A percentile compares a stretch with the other conserved stretches of the same genome.
Evolutionary conservation across 2,888 invertebrate species (phyloP).

Genomic region (Dynastes maya): DNA sequence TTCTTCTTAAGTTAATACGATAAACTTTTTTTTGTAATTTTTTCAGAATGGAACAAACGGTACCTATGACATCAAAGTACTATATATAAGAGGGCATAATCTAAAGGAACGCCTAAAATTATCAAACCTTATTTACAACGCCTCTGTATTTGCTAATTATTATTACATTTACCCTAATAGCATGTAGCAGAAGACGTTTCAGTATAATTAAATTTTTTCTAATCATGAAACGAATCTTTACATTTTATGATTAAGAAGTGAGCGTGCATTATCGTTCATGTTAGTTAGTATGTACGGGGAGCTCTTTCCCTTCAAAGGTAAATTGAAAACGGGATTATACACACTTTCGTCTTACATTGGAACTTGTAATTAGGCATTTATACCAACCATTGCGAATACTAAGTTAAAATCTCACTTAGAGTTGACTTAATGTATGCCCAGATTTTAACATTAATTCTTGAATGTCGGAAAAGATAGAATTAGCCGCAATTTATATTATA

Average conservation of each 20-base stretch:
- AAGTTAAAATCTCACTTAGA: constrained; percentile 25
- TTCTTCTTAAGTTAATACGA: too few species aligned
- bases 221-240: background rate
- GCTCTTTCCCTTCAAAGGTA: background rate
- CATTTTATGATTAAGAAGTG: background rate
- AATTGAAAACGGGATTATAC: constrained; percentile 19
- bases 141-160: background rate
- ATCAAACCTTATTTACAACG: background rate
- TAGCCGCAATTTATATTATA: background rate
- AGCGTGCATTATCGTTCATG: background rate
- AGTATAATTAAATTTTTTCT: background rate
- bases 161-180: background rate
- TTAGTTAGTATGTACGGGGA: background rate
- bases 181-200: background rate
- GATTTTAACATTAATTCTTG: background rate
- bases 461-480: background rate
- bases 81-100: too few species aligned
- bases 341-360: background rate
- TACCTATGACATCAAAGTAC: too few species aligned
- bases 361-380: constrained; percentile 7
- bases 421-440: background rate
- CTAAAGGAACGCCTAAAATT: too few species aligned
- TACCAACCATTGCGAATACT: background rate
- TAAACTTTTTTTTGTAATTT: too few species aligned
- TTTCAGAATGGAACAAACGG: too few species aligned